Evolutionary conservation across 2,113 vertebrate species (phyloP).

Genomic region (Cisticola juncidis): DNA sequence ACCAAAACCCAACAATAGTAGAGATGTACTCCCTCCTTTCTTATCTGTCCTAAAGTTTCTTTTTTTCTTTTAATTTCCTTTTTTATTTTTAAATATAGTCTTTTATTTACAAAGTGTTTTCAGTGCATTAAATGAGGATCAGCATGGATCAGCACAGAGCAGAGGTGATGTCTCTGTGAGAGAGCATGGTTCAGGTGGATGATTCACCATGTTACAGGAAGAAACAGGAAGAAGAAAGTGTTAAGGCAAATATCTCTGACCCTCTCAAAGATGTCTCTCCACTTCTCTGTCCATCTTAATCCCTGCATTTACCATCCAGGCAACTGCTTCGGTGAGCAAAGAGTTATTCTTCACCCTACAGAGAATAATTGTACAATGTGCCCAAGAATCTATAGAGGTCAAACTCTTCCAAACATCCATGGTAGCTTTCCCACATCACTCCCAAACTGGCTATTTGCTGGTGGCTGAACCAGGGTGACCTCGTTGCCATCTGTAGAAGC

Average conservation of each 20-base stretch:
- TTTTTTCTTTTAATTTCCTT: not conserved
- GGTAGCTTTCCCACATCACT: not conserved
- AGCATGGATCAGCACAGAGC: not conserved
- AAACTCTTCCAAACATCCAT: not conserved
- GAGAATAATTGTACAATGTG: not conserved
- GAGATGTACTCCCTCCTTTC: not conserved
- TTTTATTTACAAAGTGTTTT: not conserved
- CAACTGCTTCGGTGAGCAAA: not conserved
- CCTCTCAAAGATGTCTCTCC: not conserved
- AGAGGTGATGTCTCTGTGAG: not conserved
- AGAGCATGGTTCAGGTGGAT: not conserved
- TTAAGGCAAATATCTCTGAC: not conserved
- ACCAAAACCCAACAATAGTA: fast-evolving
- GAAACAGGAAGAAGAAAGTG: not conserved
- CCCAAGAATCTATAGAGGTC: not conserved
- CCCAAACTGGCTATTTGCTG: not conserved
- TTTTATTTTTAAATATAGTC: not conserved
- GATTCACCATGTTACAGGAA: not conserved
- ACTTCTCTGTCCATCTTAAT: not conserved
- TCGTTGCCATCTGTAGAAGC: not conserved
- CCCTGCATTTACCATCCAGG: not conserved
- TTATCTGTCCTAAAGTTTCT: not conserved
- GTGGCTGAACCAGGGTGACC: not conserved
- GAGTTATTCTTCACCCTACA: not conserved
- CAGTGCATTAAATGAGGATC: not conserved